Evolutionary conservation across 2,797 vertebrate species (phyloP).

Genomic region (Xiphophorus birchmanni): DNA sequence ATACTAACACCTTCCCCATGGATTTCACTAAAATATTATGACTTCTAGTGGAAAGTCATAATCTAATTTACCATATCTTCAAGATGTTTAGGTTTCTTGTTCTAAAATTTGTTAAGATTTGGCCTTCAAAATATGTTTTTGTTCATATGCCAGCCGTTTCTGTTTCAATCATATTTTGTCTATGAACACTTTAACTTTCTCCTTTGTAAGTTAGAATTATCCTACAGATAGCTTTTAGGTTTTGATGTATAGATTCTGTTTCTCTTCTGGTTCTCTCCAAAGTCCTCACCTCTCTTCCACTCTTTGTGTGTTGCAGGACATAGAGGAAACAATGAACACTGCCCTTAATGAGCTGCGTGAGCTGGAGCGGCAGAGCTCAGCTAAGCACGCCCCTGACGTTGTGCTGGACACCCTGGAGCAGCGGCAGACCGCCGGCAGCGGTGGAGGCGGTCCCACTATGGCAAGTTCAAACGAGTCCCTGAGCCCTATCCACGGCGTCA

Average conservation of each 20-base stretch:
- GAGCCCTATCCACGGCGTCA: conserved; percentile 81
- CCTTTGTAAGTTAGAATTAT: not conserved
- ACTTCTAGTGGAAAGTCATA: not conserved
- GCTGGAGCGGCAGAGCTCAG: conserved; percentile 95
- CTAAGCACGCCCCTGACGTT: conserved; percentile 95
- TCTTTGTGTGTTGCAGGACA: conserved; percentile 84
- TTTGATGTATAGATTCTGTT: not conserved
- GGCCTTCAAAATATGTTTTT: not conserved
- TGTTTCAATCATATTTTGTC: not conserved
- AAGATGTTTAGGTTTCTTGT: not conserved
- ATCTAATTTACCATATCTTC: not conserved
- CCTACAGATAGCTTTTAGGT: not conserved
- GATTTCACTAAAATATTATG: not conserved
- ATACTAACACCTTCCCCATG: not conserved
- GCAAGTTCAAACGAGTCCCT: conserved; percentile 83
- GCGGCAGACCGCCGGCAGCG: conserved; percentile 82
- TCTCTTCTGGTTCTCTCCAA: not conserved
- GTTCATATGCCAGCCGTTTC: not conserved
- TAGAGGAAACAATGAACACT: conserved; percentile 98
- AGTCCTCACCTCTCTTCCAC: not conserved
- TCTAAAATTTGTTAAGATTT: not conserved
- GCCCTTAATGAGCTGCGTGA: conserved; percentile 96
- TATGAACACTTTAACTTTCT: not conserved
- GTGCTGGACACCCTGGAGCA: conserved; percentile 98
- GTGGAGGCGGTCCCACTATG: conserved; percentile 83